phyloP scores from a whole-genome alignment of 2,113 vertebrate species.

The Canis aureus region DNA sequence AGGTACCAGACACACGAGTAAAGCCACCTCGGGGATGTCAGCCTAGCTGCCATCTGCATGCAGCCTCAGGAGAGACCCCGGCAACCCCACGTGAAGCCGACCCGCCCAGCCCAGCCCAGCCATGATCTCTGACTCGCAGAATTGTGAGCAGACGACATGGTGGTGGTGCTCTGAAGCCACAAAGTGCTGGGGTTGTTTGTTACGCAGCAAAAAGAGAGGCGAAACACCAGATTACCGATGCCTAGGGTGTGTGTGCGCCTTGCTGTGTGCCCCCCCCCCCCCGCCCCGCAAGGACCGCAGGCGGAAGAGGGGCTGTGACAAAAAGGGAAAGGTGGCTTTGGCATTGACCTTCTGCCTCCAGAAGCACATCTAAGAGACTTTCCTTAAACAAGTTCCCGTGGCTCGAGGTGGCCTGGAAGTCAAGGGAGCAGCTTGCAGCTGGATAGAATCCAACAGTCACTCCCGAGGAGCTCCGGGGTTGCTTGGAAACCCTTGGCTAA shows the following conservation, averaged over 20 bases:
- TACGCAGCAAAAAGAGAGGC: neutral
- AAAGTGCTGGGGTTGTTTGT: neutral
- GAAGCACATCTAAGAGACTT: neutral
- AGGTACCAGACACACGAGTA: rapidly evolving
- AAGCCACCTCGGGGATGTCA: neutral
- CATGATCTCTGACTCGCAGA: rapidly evolving
- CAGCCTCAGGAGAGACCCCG: neutral
- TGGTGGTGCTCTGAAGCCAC: neutral
- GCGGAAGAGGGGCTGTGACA: neutral
- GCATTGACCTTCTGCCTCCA: neutral
- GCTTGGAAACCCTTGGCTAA: too few relatives aligned
- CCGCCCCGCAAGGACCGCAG: neutral
- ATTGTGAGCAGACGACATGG: neutral
- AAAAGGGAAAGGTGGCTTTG: neutral
- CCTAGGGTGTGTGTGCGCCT: neutral
- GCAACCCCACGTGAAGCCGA: rapidly evolving
- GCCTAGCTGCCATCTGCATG: neutral
- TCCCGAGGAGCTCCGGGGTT: neutral
- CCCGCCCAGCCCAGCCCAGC: too few relatives aligned
- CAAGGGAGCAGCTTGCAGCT: neutral
- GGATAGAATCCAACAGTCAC: neutral
- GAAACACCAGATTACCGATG: rapidly evolving
- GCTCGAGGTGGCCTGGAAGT: neutral
- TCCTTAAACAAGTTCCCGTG: too few relatives aligned
- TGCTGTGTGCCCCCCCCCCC: too few relatives aligned